Base-by-base conservation (phyloP, 2,888 invertebrate genomes). In the Diarsia rubi region DNA sequence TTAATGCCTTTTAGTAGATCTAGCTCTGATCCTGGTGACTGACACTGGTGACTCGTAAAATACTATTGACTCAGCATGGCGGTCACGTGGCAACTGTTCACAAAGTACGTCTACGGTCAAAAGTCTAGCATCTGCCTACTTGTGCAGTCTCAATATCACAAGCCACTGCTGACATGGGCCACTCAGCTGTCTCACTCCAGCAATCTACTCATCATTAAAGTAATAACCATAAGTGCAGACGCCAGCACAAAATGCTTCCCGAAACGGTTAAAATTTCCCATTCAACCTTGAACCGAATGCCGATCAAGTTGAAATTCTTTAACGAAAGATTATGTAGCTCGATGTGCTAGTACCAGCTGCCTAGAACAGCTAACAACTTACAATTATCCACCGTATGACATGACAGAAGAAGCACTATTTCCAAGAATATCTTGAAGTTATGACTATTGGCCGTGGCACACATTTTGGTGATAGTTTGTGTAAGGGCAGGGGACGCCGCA, bases 361-460 rank as follows among this genome's bases (percentile, higher is more conserved):
- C 14, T 16, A 42, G 42, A 54, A 47, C 12, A 24, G 59, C 16
- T 4, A 71, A 16, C 16, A 52, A 86, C 92, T 89, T 81, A 96
- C 96, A 95, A 77, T 93, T 94, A 2, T 93, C 90, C 5, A 70
- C 81, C 21, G 88, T 90, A 67, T 94, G 86, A 54, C 88, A 92
- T 0, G 95, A 93, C 12, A 96, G 80, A 14, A 95, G 57, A 11
- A 95, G 78, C 0, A 93, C 91, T 0, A 95, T 85, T 16, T 91
- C 83, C 65, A 94, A 79, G 73, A 91, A 95, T 0, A 91, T 90
- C 0, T 91, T 88, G 75, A 94, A 95, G 59, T 93, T 90, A 37
- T 82, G 74, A 84, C 75, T 0, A 11, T 76, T 21, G 14, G 93
- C 76, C 2, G 95, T 71, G 0, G 94, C 93, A 6, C 96, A 77